Base-by-base conservation (phyloP, 1,140 invertebrate species). In the Hormaphis cornu region DNA sequence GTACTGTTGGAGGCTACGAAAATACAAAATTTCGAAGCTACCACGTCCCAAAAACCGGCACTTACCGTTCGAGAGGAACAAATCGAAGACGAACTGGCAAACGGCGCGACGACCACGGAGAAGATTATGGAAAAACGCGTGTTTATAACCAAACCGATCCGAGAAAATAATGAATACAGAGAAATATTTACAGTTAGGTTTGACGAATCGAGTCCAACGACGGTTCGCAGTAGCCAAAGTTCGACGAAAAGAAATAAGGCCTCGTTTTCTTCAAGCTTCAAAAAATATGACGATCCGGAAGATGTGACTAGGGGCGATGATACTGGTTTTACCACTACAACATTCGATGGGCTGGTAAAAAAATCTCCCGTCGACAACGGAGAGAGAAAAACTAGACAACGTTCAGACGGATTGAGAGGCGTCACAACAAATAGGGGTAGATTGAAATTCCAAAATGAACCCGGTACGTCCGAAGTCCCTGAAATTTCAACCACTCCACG, bases 381-480 rank as follows among this genome's bases (percentile, higher is more conserved):
- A 22, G 61, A 66, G 14, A 46, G 61, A 66, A 66, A 66, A 66
- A 46, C 8, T 48, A 66, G 18, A 30, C 61, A 66, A 33, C 44
- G 61, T 50, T 35, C 50, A 8, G 61, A 66, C 24, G 61, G 61
- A 24, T 33, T 50, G 2, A 66, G 35, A 66, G 28, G 61, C 9
- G 61, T 66, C 8, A 66, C 61, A 9, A 66, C 61, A 33, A 66
- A 66, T 66, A 66, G 61, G 1, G 61, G 61, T 1, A 66, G 24
- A 48, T 33, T 44, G 1, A 46, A 28, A 48, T 66, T 66, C 18
- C 61, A 66, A 50, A 48, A 48, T 48, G 61, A 66, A 18, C 61
- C 20, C 7, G 44, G 44, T 20, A 66, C 61, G 14, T 58, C 54
- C 16, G 61, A 66, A 50, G 14, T 48, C 16, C 61, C 61, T 6